Percentiles rank a stretch among this genome's conserved stretches.
Evolutionary conservation across 2,113 vertebrate species (phyloP).

Genomic region (Equus quagga): DNA sequence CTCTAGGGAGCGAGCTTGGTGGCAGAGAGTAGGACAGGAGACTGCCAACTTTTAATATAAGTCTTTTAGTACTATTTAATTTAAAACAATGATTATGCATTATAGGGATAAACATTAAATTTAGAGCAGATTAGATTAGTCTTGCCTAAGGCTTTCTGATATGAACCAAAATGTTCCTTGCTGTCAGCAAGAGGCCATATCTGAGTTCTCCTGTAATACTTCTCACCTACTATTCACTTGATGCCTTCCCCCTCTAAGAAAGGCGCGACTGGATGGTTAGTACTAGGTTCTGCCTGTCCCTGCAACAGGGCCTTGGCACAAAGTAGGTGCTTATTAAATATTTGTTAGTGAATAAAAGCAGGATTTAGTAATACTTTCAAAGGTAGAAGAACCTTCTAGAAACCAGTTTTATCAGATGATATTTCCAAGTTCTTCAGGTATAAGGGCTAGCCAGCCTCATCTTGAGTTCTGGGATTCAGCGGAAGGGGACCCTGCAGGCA

Average conservation of each 20-base stretch:
- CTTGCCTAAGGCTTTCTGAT: not conserved
- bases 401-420: not conserved
- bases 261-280: not conserved
- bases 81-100: not conserved
- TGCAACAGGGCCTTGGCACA: not conserved
- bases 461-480: not conserved
- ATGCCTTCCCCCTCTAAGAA: not conserved
- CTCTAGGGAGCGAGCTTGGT: not conserved
- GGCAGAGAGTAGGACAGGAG: not conserved
- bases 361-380: slow-evolving; percentile 8
- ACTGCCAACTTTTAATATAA: not conserved
- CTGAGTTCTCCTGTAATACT: not conserved
- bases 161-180: not conserved
- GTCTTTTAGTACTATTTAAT: not conserved
- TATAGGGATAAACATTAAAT: not conserved
- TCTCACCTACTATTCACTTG: not conserved
- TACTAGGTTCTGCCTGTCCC: not conserved
- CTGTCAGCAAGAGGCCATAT: not conserved
- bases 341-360: not conserved
- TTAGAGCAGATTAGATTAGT: not conserved
- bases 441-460: not conserved
- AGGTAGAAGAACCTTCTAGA: slow-evolving; percentile 29
- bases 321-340: not conserved
- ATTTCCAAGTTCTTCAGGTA: not conserved
- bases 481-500: not conserved